Percentiles rank a stretch among this genome's conserved stretches.
Evolutionary conservation across 2,888 invertebrate genomes (phyloP).

Genomic region (Trissoscelio sp.): DNA sequence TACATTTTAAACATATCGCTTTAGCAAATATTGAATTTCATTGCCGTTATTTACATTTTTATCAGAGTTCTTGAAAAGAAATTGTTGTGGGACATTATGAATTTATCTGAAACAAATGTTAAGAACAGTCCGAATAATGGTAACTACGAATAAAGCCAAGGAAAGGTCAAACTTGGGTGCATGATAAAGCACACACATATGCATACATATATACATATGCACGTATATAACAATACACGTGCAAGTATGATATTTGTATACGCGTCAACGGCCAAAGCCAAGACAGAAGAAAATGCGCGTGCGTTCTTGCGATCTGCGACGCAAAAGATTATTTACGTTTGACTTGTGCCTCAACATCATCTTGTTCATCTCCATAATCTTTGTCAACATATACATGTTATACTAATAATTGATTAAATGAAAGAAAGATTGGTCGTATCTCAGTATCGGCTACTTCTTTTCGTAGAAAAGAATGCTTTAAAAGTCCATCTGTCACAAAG

Average conservation of each 20-base stretch:
- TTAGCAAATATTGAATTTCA: no score
- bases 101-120: no score
- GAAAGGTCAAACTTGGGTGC: constrained; percentile 47
- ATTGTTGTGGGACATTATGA: neutral
- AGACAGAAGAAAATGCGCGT: constrained; percentile 37
- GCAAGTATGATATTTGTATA: constrained; percentile 4
- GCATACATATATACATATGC: constrained; percentile 16
- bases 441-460: neutral
- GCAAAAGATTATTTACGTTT: constrained; percentile 46
- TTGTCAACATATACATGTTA: neutral
- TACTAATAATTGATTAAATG: no score
- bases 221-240: constrained; percentile 5
- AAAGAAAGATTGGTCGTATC: neutral
- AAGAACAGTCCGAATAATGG: constrained; percentile 10
- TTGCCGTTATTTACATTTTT: no score
- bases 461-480: neutral
- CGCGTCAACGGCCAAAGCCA: constrained; percentile 39
- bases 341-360: constrained; percentile 9
- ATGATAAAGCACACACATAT: constrained; percentile 24
- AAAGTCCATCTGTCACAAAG: constrained; percentile 21
- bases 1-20: no score
- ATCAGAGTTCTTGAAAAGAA: no score
- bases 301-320: constrained; percentile 43
- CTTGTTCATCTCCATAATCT: constrained; percentile 14
- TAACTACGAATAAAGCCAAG: constrained; percentile 22